These are phyloP conservation scores for Pseudopodoces humilis DNA, from an alignment of 2,113 vertebrate species.

Conservation along the genomic window DNA sequence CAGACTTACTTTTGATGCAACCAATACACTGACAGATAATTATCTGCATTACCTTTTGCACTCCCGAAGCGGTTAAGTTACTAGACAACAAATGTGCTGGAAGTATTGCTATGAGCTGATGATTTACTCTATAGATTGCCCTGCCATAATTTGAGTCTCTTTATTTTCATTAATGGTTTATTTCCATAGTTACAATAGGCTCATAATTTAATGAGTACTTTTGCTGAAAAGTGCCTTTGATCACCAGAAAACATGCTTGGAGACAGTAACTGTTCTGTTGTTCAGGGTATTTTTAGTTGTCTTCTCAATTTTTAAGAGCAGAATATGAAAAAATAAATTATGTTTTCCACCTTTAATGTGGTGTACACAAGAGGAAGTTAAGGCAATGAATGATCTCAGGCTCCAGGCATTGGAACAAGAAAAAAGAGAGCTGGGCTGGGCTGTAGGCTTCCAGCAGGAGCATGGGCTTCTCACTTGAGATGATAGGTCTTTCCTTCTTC, in stretches of 20 bases:
- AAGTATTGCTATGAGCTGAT: not conserved
- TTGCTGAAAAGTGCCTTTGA: not conserved
- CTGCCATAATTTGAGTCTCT: not conserved
- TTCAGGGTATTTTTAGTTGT: not conserved
- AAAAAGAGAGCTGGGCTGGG: not conserved
- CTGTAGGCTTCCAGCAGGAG: not conserved
- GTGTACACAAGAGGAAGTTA: not conserved
- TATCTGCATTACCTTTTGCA: not conserved
- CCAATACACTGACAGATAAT: not conserved
- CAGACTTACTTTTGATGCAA: not conserved
- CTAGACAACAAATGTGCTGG: not conserved
- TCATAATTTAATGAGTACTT: not conserved
- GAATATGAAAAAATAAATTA: not conserved
- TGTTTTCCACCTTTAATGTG: slow-evolving; percentile 15
- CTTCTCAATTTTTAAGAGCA: not conserved
- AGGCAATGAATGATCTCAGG: not conserved
- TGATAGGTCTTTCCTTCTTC: not conserved
- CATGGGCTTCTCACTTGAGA: not conserved
- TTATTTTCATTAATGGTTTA: not conserved
- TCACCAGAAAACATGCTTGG: not conserved
- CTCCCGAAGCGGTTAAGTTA: not conserved
- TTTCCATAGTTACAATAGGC: not conserved
- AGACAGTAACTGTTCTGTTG: not conserved
- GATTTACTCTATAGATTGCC: not conserved
- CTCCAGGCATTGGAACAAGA: not conserved